Percentiles rank a stretch among this genome's conserved stretches.
Evolutionary conservation across 2,113 vertebrate species (phyloP).

Genomic region (Phycodurus eques): DNA sequence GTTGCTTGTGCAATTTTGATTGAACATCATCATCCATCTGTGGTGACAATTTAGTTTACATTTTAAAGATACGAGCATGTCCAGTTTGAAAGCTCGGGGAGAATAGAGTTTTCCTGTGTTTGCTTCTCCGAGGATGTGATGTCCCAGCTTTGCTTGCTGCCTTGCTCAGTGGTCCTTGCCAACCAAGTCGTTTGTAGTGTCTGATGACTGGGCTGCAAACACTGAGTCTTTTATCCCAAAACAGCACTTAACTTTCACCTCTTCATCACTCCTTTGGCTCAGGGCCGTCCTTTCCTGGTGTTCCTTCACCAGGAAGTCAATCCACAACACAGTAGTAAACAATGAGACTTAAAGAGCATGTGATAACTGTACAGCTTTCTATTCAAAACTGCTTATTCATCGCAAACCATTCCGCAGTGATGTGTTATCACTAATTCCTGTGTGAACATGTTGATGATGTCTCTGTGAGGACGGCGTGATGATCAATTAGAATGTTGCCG

Average conservation of each 20-base stretch:
- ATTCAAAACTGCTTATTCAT: conserved; percentile 36
- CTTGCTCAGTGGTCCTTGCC: conserved; percentile 67
- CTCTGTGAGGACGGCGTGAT: conserved; percentile 47
- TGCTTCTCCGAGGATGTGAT: conserved; percentile 47
- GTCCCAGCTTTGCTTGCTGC: conserved; percentile 57
- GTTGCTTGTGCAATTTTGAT: neutral
- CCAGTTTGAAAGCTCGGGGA: neutral
- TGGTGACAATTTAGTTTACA: conserved; percentile 2
- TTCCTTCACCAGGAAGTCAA: conserved; percentile 32
- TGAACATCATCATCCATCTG: neutral
- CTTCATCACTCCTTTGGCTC: conserved; percentile 57
- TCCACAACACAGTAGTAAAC: conserved; percentile 29
- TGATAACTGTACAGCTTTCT: conserved; percentile 24
- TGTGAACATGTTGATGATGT: conserved; percentile 56
- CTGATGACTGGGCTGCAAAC: conserved; percentile 47
- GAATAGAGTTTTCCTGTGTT: conserved; percentile 21
- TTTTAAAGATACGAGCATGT: neutral
- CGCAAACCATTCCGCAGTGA: conserved; percentile 30
- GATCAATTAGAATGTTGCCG: conserved; percentile 57
- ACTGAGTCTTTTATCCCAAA: conserved; percentile 13
- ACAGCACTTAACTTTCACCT: conserved; percentile 28
- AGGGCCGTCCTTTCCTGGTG: conserved; percentile 59
- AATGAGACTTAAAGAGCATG: conserved; percentile 43
- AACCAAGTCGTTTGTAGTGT: conserved; percentile 58
- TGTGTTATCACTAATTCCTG: conserved; percentile 28